phyloP scores from a whole-genome alignment of 2,888 invertebrate species.

The Troilus luridus region DNA sequence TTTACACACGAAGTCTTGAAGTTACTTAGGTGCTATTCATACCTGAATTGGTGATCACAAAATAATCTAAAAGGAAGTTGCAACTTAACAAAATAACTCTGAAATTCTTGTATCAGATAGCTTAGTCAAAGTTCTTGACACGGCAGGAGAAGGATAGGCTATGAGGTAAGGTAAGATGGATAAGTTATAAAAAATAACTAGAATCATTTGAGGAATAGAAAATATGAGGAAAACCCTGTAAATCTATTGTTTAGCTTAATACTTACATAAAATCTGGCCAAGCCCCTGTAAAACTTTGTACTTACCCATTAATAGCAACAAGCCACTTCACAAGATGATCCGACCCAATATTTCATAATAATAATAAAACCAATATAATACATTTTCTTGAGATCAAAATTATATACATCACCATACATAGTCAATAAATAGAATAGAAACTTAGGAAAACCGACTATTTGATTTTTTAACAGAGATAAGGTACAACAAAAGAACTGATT shows the following conservation, averaged over 20 bases:
- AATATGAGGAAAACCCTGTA: neutral
- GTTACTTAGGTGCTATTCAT: constrained; percentile 35
- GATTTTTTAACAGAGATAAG: neutral
- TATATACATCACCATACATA: neutral
- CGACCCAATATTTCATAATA: constrained; percentile 3
- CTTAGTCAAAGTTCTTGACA: neutral
- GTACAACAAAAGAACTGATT: neutral
- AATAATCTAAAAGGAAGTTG: constrained; percentile 43
- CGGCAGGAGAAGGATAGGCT: neutral
- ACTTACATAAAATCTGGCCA: neutral
- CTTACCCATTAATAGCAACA: neutral
- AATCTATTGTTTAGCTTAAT: constrained; percentile 24
- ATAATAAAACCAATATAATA: constrained; percentile 43
- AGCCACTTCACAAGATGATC: neutral
- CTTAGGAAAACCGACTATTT: neutral
- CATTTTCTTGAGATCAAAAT: neutral
- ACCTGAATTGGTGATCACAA: constrained; percentile 45
- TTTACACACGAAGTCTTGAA: neutral
- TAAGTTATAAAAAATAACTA: neutral
- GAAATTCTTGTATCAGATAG: neutral
- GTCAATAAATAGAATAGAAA: neutral
- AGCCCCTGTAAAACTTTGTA: constrained; percentile 40
- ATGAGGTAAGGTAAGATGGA: neutral
- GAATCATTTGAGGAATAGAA: neutral
- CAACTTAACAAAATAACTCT: neutral